Base-by-base conservation (phyloP, 2,797 vertebrate species). In the Cynodonichthys magdalenae region DNA sequence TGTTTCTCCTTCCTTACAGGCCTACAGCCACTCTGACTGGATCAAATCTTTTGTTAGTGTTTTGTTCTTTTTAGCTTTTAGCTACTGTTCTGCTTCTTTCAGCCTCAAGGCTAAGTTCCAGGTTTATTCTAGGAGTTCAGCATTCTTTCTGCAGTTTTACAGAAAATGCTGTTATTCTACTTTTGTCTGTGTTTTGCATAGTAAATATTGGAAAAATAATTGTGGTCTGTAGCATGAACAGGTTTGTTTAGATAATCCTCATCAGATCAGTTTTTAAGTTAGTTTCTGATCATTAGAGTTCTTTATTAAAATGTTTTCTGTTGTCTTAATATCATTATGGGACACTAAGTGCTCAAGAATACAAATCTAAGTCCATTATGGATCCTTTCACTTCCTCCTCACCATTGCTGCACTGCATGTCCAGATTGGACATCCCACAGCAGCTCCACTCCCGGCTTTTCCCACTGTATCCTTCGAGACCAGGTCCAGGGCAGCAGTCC, bases 321-420 rank as follows among this genome's bases (percentile, higher is more conserved):
- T 39, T 39, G 36, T 39, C 10, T 10, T 39, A 3, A 39, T 11
- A 39, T 1, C 11, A 3, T 11, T 39, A 11, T 12, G 36, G 36
- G 36, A 39, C 11, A 39, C 3, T 39, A 4, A 39, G 11, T 11
- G 11, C 44, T 18, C 0, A 46, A 46, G 17, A 18, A 46, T 8
- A 14, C 11, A 14, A 7, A 29, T 18, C 24, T 29, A 19, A 34
- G 36, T 31, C 29, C 50, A 15, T 24, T 3, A 24, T 3, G 3
- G 24, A 24, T 34, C 11, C 10, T 42, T 24, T 17, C 55, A n/a
- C 4, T 4, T 2, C 19, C 3, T 4, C 20, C 95, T 95, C 52
- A 98, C 97, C 97, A 0, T 92, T 83, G 15, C 91, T 88, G 70
- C 97, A 98, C 81, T 92, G 92, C 68, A 94, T 88, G 0, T 93